Evolutionary conservation across 1,140 invertebrate species (phyloP), one percentile per base, ranked within the genome.

Genomic region (Nylanderia fulva): DNA sequence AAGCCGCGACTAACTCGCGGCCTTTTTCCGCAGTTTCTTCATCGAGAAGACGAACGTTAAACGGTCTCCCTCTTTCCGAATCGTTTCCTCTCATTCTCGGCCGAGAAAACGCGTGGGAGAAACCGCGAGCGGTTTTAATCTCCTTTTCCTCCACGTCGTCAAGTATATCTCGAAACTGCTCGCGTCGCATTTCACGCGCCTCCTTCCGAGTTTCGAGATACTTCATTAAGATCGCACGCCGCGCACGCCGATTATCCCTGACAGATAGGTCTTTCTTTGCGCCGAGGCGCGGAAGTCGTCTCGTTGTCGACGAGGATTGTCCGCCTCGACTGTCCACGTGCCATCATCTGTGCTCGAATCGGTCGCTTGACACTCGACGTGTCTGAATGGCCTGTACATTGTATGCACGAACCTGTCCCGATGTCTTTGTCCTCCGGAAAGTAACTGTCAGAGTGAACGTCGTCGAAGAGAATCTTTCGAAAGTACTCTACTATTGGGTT

Each of bases 221-320:
- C 39, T 72, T 76, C 76, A 83, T 87, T 83, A 75, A 87, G 75
- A 87, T 87, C 83, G 69, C 82, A 69, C 69, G 88, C 80, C 85
- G 76, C 88, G 86, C 79, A 85, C 85, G 83, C 84, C 82, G 85
- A 91, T 90, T 86, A 80, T 83, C 83, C 79, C 75, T 66, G 75
- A 60, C 68, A 72, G 75, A 86, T 86, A 64, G 85, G 56, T 87
- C 69, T 80, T 72, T 56, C 58, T 45, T 86, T 58, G 86, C 36
- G 76, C 15, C 5, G 29, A 54, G 48, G 66, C 58, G 61, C 60
- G 33, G 54, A 60, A 52, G 27, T 82, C 64, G 24, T 33, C 29
- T 48, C 45, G 3, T 48, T 48, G n/a, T 69, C 63, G 42, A 39
- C 33, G 42, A 80, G 76, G 76, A 75, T 86, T 45, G 84, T 80